A percentile compares a stretch with the other conserved stretches of the same genome.
These are phyloP conservation scores for Dicrurus megarhynchus DNA, from an alignment of 2,113 vertebrate species.

Conservation along the genomic window DNA sequence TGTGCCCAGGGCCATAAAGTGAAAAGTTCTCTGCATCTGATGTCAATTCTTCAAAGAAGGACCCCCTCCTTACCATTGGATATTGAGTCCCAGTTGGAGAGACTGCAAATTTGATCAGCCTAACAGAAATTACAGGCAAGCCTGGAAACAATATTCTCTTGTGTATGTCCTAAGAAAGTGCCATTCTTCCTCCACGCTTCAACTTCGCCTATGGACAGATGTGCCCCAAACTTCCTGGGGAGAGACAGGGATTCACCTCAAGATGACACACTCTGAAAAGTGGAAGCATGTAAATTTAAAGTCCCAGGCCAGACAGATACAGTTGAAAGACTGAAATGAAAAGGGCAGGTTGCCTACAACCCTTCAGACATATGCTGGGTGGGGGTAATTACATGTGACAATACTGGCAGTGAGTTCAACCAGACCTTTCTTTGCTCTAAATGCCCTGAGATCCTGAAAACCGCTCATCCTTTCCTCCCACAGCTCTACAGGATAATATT, in stretches of 20 bases:
- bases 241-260: not conserved
- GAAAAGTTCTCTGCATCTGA: conserved; percentile 69
- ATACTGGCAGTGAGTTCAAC: not conserved
- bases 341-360: not conserved
- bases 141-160: conserved; percentile 68
- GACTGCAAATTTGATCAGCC: conserved; percentile 56
- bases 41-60: conserved; percentile 67
- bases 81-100: conserved; percentile 58
- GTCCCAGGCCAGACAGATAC: not conserved
- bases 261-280: not conserved
- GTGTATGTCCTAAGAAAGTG: conserved; percentile 19
- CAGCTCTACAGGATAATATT: not conserved
- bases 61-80: conserved; percentile 50
- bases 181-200: not conserved
- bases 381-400: not conserved
- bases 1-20: conserved; percentile 65
- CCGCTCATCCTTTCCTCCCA: not conserved
- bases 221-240: not conserved
- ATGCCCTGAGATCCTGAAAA: not conserved
- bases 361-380: not conserved
- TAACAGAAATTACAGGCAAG: conserved; percentile 41
- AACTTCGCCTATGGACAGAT: not conserved
- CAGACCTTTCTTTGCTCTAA: not conserved
- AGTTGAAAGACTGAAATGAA: not conserved
- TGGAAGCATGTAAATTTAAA: not conserved